Base-by-base conservation (phyloP, 1,140 invertebrate genomes). In the Stenopsyche tienmushanensis region DNA sequence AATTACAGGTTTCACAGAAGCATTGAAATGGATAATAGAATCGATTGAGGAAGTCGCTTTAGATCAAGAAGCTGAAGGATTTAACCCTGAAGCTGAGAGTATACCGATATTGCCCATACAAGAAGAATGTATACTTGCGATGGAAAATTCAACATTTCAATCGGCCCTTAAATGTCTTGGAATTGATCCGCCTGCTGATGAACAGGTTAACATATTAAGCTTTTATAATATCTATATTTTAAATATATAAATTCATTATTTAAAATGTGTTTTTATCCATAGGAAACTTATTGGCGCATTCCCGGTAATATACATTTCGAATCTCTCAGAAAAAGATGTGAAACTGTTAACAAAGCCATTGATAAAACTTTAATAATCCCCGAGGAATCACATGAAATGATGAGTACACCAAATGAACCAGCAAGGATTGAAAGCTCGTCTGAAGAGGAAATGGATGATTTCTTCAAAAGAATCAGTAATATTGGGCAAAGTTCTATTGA, bases 61-160 rank as follows among this genome's bases (percentile, higher is more conserved):
- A 21, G 78, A 81, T 49, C 78, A 80, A 65, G 78, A 81, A 70
- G 77, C 79, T 0, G 78, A 80, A 60, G 78, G 78, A 0, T 79
- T 69, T 52, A 74, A 78, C 39, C 72, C 77, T 1, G 80, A 75
- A 49, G 73, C 74, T 9, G 83, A 84, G 63, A 83, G 82, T n/a
- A 80, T 83, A 20, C 85, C 87, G 1, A 74, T 89, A n/a, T 84
- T 88, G n/a, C 86, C 87, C 1, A 78, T 88, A 66, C 80, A 83
- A 62, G 78, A 80, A 41, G 79, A 83, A 62, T 78, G 81, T 21
- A 76, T 83, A 5, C 67, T 78, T 34, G 86, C 86, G 8, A 84
- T 86, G 82, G 84, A 87, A 65, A 81, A 82, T 65, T 66, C 75
- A 34, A 74, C 77, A 70, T 87, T 89, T 72, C 78, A 82, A 71